Evolutionary conservation across 2,797 vertebrate genomes (phyloP), one percentile per base, ranked within the genome.

Genomic region (Pristis pectinata): DNA sequence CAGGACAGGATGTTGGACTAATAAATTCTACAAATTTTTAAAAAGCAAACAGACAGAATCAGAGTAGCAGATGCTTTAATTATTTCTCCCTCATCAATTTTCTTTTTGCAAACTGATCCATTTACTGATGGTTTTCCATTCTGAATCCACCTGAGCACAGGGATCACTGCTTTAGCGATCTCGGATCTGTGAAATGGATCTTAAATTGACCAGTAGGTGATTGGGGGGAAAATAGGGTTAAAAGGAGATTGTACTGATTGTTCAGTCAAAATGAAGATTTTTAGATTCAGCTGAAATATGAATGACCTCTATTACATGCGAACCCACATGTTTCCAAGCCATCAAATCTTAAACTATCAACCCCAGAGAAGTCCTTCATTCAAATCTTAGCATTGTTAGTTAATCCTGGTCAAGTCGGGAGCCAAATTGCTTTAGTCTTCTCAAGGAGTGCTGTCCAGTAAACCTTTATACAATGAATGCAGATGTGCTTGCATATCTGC

Each of bases 11-110:
- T 91, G 87, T 91, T 87, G 59, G 87, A 91, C 87, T 37, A 91
- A 67, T 67, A 67, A 11, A 67, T 91, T 91, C 59, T 41, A 64
- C 87, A 91, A 91, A n/a, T 91, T 91, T 67, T 91, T 41, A 37
- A 91, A 91, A 91, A 91, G 87, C 17, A 91, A 91, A 91, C 59
- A 64, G 19, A 67, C 59, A 37, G 59, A 91, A 91, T 91, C 87
- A 91, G 91, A 91, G 87, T 41, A 91, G 87, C 87, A 67, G 87
- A 91, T 91, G 87, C 87, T 64, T 37, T 41, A 91, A 91, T 91
- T 67, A 91, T 91, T 91, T 91, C 87, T 67, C 59, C 59, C 59
- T 91, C n/a, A 64, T 91, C 87, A 91, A 37, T 91, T 67, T 91
- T 91, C 59, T 37, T 91, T 53, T 61, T 67, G 87, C 49, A 91